Base-by-base conservation (phyloP, 2,888 invertebrate genomes). In the Drosophila affinis region DNA sequence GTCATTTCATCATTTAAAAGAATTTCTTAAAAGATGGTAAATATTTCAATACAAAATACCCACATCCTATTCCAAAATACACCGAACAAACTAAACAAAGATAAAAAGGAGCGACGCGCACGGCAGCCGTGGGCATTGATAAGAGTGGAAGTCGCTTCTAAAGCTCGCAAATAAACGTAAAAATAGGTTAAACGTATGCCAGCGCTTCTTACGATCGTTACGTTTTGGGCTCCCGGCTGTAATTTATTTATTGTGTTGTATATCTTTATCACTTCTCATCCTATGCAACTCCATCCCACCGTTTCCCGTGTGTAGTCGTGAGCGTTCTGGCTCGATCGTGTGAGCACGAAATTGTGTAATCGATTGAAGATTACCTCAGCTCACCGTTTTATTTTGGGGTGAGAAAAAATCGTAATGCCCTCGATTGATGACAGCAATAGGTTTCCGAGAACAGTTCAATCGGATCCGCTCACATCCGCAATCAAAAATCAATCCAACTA, bases 181-280 rank as follows among this genome's bases (percentile, higher is more conserved):
- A 39, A 39, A 39, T 39, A n/a, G 39, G 39, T 39, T 39, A 39
- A 39, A n/a, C 39, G 39, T n/a, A 39, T 39, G n/a, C 39, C n/a
- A n/a, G 39, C 6, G 39, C 39, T 39, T 6, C 39, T 39, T 39
- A 39, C n/a, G 39, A 39, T 39, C n/a, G 39, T n/a, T 3, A 14
- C n/a, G 39, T n/a, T 39, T 14, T n/a, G n/a, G 7, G 7, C 34
- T 14, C 14, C 39, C 39, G 39, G 39, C 39, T n/a, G 6, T n/a
- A 6, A 39, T 39, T 10, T 39, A 39, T 14, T 39, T 7, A n/a
- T 39, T n/a, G 7, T n/a, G n/a, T 7, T 39, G 39, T 3, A n/a
- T 39, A 1, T 14, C 39, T 39, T 39, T 39, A 39, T 39, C n/a
- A 39, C 39, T 39, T 6, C 39, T 39, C 39, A 39, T 39, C 39